These are phyloP conservation scores for Mesorhabditis sp. DNA, from an alignment of 2,888 invertebrate genomes.

Conservation along the genomic window DNA sequence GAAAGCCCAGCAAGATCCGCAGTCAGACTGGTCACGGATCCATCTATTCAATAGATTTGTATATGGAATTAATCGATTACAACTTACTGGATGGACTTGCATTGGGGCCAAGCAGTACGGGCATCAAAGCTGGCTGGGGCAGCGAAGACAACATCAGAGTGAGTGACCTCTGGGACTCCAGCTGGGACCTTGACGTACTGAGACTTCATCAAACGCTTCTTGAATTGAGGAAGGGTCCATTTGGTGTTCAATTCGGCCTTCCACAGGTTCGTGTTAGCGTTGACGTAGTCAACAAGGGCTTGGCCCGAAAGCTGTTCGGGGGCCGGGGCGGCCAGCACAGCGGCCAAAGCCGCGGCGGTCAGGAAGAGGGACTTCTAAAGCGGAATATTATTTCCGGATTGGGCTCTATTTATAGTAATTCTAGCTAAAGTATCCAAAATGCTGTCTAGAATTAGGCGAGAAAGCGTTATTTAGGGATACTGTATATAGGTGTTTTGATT, in stretches of 20 bases:
- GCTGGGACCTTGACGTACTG: slow-evolving; percentile 16
- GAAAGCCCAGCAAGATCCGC: slow-evolving; percentile 81
- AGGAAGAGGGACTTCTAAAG: neutral
- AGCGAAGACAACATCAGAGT: slow-evolving; percentile 22
- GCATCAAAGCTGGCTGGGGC: slow-evolving; percentile 79
- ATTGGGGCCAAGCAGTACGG: slow-evolving; percentile 76
- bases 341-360: slow-evolving; percentile 3
- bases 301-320: slow-evolving; percentile 34
- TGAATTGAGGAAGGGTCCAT: slow-evolving; percentile 18
- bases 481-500: too few species aligned
- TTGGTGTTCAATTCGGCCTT: slow-evolving; percentile 14
- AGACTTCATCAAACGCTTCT: slow-evolving; percentile 17
- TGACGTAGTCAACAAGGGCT: slow-evolving; percentile 46
- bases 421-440: neutral
- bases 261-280: slow-evolving; percentile 32
- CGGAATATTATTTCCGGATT: neutral
- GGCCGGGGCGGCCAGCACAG: neutral
- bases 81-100: slow-evolving; percentile 70
- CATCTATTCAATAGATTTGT: slow-evolving; percentile 61
- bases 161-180: slow-evolving; percentile 12
- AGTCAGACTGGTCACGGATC: slow-evolving; percentile 81
- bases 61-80: too few species aligned
- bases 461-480: too few species aligned
- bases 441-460: neutral
- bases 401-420: neutral